These are phyloP conservation scores for Sciurus niger DNA, from an alignment of 2,113 vertebrate species.

Conservation along the genomic window DNA sequence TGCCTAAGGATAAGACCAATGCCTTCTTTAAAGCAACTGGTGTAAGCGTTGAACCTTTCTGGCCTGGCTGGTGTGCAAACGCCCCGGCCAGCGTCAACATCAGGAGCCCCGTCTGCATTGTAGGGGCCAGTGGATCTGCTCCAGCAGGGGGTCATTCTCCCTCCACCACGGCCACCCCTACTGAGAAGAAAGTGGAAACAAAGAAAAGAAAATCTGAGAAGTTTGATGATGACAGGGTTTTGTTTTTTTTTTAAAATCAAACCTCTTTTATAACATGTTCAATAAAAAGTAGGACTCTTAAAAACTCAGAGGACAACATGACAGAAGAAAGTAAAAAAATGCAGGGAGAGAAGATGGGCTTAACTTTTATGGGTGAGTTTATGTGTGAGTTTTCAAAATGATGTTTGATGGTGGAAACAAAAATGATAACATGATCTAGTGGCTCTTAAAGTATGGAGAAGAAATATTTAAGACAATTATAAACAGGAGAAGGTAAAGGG, in stretches of 20 bases:
- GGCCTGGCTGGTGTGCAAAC: conserved; percentile 92
- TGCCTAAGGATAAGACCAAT: conserved; percentile 89
- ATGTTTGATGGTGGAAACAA: not conserved
- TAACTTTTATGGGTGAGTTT: not conserved
- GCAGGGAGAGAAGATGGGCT: not conserved
- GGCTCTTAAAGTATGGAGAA: not conserved
- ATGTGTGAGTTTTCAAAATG: not conserved
- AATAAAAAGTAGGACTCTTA: not conserved
- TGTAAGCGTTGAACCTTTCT: conserved; percentile 89
- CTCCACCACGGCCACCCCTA: conserved; percentile 10
- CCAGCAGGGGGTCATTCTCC: conserved; percentile 80
- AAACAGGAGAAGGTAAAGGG: not conserved
- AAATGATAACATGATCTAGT: not conserved
- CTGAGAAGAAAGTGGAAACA: not conserved
- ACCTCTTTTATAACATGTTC: not conserved
- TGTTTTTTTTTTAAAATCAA: not conserved
- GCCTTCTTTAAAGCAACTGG: conserved; percentile 85
- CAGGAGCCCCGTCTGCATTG: conserved; percentile 93
- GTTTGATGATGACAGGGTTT: not conserved
- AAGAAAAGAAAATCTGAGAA: not conserved
- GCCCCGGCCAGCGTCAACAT: conserved; percentile 92
- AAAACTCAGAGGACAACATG: not conserved
- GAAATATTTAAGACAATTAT: not conserved
- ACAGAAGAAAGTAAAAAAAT: not conserved
- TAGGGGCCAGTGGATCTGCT: conserved; percentile 91